These are phyloP conservation scores for chimpanzee (Pan troglodytes) DNA, from an alignment of 2,113 vertebrate genomes.

Conservation along the genomic window DNA sequence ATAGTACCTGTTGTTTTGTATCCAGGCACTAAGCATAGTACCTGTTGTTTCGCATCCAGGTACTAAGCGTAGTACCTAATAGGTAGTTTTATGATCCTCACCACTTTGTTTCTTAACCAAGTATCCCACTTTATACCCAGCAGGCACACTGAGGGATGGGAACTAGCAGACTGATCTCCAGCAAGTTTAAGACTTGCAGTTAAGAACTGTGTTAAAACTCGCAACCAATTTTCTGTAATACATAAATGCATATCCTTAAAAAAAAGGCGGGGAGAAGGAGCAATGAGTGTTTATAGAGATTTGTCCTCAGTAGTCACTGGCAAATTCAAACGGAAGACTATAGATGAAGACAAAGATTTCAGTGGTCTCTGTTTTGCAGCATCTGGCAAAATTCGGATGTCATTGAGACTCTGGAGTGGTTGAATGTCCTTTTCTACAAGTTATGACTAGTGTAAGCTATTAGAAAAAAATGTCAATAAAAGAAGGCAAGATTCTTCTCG, in stretches of 20 bases:
- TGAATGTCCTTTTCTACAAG: background rate
- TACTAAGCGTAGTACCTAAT: too few species aligned
- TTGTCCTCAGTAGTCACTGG: background rate
- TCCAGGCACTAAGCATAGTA: too few species aligned
- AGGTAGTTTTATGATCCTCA: too few species aligned
- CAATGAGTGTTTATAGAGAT: background rate
- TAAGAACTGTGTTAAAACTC: background rate
- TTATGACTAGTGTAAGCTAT: background rate
- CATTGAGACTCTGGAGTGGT: background rate
- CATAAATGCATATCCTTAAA: background rate
- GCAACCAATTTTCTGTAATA: background rate
- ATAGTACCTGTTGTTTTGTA: too few species aligned
- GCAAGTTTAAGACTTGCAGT: background rate
- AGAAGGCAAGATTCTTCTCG: background rate
- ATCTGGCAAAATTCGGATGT: background rate
- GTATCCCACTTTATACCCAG: background rate
- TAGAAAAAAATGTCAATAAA: background rate
- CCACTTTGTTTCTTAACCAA: background rate
- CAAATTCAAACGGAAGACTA: background rate
- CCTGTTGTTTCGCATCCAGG: too few species aligned
- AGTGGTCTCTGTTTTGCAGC: background rate
- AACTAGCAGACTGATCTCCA: background rate
- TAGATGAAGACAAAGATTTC: background rate
- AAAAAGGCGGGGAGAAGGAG: background rate
- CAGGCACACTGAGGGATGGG: rapidly evolving